These are phyloP conservation scores for Pollachius pollachius DNA, from an alignment of 2,113 vertebrate species.

Conservation along the genomic window DNA sequence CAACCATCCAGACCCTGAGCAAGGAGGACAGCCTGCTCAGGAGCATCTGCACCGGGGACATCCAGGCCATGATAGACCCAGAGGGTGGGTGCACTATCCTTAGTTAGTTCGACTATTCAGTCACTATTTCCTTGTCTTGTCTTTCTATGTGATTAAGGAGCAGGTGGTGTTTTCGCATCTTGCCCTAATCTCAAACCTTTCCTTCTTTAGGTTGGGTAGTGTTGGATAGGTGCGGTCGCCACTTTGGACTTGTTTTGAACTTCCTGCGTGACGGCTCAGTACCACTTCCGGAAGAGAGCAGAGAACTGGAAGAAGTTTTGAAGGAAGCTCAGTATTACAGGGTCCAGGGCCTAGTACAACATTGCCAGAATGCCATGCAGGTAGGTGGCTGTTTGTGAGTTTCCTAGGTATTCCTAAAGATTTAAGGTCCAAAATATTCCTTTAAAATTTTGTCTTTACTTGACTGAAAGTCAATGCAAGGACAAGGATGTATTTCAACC, in stretches of 20 bases:
- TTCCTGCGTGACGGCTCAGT: conserved; percentile 85
- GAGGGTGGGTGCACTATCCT: conserved; percentile 70
- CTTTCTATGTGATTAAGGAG: not conserved
- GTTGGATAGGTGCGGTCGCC: conserved; percentile 82
- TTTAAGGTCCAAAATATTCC: no score
- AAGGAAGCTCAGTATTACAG: conserved; percentile 84
- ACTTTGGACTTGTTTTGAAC: conserved; percentile 85
- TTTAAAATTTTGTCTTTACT: no score
- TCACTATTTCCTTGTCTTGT: no score
- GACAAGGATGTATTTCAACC: no score
- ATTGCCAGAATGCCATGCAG: conserved; percentile 82
- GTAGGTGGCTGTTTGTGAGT: conserved; percentile 47
- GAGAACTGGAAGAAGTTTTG: conserved; percentile 82
- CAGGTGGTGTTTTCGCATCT: no score
- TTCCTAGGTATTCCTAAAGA: no score
- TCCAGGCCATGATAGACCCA: conserved; percentile 79
- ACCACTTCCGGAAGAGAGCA: conserved; percentile 80
- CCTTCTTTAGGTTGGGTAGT: conserved; percentile 80
- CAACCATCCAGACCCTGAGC: conserved; percentile 85
- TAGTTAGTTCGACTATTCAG: not conserved
- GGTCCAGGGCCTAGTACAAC: conserved; percentile 84
- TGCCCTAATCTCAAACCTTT: not conserved
- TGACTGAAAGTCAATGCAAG: no score
- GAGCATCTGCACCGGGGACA: conserved; percentile 80
- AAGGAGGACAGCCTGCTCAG: conserved; percentile 83